Base-by-base conservation (phyloP, 2,888 invertebrate species). In the Tribolium freemani region DNA sequence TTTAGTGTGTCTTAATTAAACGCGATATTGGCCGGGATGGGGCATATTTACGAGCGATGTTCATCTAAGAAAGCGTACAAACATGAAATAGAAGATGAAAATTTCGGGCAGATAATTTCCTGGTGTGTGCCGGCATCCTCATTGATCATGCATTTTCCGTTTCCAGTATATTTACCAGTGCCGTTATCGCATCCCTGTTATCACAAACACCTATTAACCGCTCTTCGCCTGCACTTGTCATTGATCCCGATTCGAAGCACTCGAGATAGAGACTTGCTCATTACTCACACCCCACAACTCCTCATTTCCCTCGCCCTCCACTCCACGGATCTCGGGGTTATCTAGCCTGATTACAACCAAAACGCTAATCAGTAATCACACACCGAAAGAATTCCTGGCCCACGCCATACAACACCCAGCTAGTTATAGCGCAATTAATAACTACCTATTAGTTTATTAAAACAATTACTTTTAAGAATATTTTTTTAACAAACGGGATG, bases 111-210 rank as follows among this genome's bases (percentile, higher is more conserved):
- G 82, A 85, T 84, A 84, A 84, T 85, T 85, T 84, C 84, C 84
- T 84, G 84, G 80, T 81, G 79, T 82, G 79, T 83, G 79, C 80
- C 81, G 81, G 81, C 83, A 80, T 84, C 83, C 83, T 83, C 85
- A 85, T 86, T 86, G 86, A 86, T 86, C 86, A 85, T 86, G 82
- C 84, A 86, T 85, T 85, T 86, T 86, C 86, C 86, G 85, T 84
- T 86, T 86, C 85, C 85, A 86, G 85, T 86, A 86, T 86, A 86
- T 86, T 86, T 86, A 85, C 82, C 83, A 81, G 79, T 81, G 82
- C 79, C 80, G 82, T 85, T 86, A 86, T 86, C 86, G 85, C 83
- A 80, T 82, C 83, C 84, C 83, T 81, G 86, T 86, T 86, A 86
- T 86, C 86, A 82, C 83, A 82, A 83, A 83, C 82, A 83, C 83